Conservation (phyloP, 2,888 invertebrate species). For the Antheraea yamamai region DNA sequence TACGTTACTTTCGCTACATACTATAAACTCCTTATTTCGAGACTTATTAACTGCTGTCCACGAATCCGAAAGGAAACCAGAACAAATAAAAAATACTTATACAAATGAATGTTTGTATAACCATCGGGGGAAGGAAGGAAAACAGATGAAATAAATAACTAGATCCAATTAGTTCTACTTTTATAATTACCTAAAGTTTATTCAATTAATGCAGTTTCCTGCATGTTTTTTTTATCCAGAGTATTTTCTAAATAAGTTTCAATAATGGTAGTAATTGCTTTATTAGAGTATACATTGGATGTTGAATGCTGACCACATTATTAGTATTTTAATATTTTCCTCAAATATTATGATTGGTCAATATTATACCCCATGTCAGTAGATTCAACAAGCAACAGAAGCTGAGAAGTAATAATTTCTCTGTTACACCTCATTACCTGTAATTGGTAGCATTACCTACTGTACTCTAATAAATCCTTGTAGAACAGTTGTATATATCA, state of each 20-base stretch:
- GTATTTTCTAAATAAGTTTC: background rate
- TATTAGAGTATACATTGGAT: background rate
- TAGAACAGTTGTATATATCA: no score
- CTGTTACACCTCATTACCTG: background rate
- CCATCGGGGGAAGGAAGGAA: no score
- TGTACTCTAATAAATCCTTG: no score
- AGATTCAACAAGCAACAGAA: background rate
- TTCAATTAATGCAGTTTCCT: background rate
- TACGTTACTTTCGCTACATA: no score
- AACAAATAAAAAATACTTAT: no score
- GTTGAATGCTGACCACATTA: background rate
- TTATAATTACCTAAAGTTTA: background rate
- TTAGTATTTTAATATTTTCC: background rate
- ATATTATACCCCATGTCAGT: background rate
- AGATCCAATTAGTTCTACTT: background rate
- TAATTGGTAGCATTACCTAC: background rate
- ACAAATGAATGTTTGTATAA: no score
- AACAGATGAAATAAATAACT: no score
- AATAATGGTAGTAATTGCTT: background rate
- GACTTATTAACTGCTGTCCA: no score
- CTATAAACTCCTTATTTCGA: no score
- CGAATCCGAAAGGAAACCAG: no score
- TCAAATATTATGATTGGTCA: background rate
- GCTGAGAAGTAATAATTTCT: background rate
- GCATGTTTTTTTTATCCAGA: background rate